Evolutionary conservation across 1,140 invertebrate genomes (phyloP), one percentile per base, ranked within the genome.

Genomic region (Centruroides vittatus): DNA sequence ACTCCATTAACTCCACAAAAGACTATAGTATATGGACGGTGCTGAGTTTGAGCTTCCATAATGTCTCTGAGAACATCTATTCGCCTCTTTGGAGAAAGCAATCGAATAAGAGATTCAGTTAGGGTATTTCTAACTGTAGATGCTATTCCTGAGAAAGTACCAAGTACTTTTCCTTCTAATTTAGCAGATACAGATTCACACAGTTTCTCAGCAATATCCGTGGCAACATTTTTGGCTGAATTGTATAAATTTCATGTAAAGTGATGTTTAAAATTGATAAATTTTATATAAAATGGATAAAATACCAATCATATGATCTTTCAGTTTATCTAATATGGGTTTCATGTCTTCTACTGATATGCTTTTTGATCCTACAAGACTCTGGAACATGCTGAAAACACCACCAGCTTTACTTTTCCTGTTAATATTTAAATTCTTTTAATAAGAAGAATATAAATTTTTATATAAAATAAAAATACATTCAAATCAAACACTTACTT

Each of bases 1-100:
- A 99, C 97, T 51, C 97, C 97, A 75, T 99, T 99, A 0, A 99
- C 97, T 55, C 97, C 97, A 78, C 97, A 99, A 73, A 99, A 99
- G 0, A 90, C 83, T 78, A 99, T 91, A 3, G 93, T 86, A 74
- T 94, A 99, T 0, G 97, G 95, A 1, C 79, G 77, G 65, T 84
- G 78, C 57, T 84, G 81, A 68, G 89, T 85, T 3, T 92, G 86
- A 69, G 98, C 92, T 64, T 94, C 75, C 23, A 94, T 93, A 74
- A 60, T 59, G 56, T 99, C 97, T 61, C 97, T 80, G 10, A 99
- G 78, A 70, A 99, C 96, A 75, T 99, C 94, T 48, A 99, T 86
- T 56, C 94, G 85, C 0, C 93, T 81, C 69, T 89, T 90, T 0
- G 97, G 96, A 3, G 91, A 93, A 59, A 99, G 77, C 67, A 99